These are phyloP conservation scores for Alviniconcha marisindica DNA, from an alignment of 1,140 invertebrate species.

Conservation along the genomic window DNA sequence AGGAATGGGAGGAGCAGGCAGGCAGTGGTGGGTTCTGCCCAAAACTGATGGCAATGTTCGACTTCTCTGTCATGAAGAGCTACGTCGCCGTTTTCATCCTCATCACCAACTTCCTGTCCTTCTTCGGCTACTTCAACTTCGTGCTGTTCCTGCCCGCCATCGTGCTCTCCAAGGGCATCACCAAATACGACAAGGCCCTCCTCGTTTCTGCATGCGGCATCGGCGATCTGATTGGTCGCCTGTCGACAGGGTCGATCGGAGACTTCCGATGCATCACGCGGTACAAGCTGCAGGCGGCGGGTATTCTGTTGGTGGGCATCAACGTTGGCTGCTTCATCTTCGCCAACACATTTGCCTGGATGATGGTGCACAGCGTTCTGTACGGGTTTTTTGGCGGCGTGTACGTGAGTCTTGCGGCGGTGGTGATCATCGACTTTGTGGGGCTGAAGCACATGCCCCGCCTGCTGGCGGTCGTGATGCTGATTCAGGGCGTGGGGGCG, in stretches of 20 bases:
- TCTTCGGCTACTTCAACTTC: conserved; percentile 70
- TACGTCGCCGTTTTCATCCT: conserved; percentile 57
- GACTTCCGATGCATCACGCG: conserved; percentile 56
- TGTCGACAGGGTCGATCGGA: conserved; percentile 57
- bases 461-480: conserved; percentile 59
- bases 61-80: conserved; percentile 61
- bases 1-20: not conserved
- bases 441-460: conserved; percentile 61
- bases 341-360: conserved; percentile 52
- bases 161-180: conserved; percentile 45
- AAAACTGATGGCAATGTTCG: conserved; percentile 45
- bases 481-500: conserved; percentile 66
- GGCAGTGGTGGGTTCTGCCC: not conserved
- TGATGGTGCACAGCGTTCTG: conserved; percentile 54
- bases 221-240: conserved; percentile 62
- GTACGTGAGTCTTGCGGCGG: conserved; percentile 57
- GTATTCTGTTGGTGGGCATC: conserved; percentile 52
- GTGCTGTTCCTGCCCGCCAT: conserved; percentile 65
- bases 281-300: conserved; percentile 61
- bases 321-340: conserved; percentile 56
- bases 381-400: conserved; percentile 68
- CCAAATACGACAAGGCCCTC: conserved; percentile 57
- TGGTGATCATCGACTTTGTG: conserved; percentile 67
- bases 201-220: conserved; percentile 63
- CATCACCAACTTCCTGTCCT: conserved; percentile 59